Evolutionary conservation across 2,797 vertebrate genomes (phyloP), one percentile per base, ranked within the genome.

Genomic region (Spea hammondii): DNA sequence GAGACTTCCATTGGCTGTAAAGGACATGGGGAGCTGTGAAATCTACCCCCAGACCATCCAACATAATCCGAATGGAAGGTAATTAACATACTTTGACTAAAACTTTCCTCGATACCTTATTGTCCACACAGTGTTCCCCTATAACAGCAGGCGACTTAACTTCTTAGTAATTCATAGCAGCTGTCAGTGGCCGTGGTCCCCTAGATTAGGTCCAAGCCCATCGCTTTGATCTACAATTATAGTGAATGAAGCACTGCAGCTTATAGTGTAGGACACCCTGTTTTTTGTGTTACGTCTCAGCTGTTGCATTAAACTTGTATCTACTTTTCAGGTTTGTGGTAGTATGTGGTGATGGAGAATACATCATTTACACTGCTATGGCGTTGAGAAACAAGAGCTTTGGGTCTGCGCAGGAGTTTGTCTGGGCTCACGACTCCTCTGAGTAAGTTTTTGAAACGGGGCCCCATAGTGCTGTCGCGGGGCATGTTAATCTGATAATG

Each of bases 21-120:
- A 99, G 89, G 97, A 99, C 83, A 98, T 99, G 97, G 97, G 97
- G 78, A 99, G 97, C 88, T 99, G 97, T 90, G 97, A 99, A 89
- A 98, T 99, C 85, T 99, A 99, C 85, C 97, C 97, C 72, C 97
- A 99, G 88, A 99, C 97, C 32, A 98, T 99, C 86, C 97, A 97
- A 82, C 97, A 99, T 86, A 99, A 99, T 83, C 97, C 97, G 2
- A 99, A 99, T 46, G 97, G 97, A 87, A 92, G 97, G 97, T 97
- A 91, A 89, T 74, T 8, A 1, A 9, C 12, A 14, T 32, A 47
- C 45, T 48, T 10, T 49, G 3, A 14, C 5, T 7, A 2, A 6
- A 32, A 55, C 32, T 9, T 9, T 53, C 4, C 32, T 32, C 3
- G 32, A 32, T 32, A 32, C 32, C 32, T 32, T 32, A 32, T 32